phyloP scores from a whole-genome alignment of 2,113 vertebrate species.

The Lepisosteus osseus region DNA sequence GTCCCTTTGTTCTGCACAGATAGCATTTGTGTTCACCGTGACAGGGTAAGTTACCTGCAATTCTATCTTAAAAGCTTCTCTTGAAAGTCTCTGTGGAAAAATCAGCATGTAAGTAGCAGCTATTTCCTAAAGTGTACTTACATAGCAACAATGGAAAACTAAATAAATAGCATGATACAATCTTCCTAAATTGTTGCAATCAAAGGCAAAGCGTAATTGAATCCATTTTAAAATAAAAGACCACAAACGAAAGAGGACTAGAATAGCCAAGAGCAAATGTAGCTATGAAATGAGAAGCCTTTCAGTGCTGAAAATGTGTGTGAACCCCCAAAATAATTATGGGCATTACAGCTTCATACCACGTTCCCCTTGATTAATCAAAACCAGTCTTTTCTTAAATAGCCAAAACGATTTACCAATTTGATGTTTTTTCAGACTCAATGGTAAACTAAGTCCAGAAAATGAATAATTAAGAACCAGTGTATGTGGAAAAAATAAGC shows the following conservation, averaged over 20 bases:
- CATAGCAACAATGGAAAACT: constrained; percentile 22
- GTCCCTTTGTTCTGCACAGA: constrained; percentile 84
- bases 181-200: constrained; percentile 47
- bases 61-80: constrained; percentile 75
- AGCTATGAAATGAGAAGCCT: constrained; percentile 21
- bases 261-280: constrained; percentile 58
- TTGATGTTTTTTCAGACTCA: no score
- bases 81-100: constrained; percentile 46
- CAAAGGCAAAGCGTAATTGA: constrained; percentile 55
- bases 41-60: constrained; percentile 65
- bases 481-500: no score
- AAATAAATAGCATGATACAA: constrained; percentile 24
- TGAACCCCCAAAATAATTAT: no score
- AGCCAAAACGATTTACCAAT: no score
- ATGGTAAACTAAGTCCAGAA: no score
- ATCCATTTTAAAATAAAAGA: constrained; percentile 29
- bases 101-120: constrained; percentile 60
- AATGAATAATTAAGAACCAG: no score
- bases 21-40: constrained; percentile 70
- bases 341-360: no score
- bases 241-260: constrained; percentile 58
- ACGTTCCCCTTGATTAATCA: no score
- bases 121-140: constrained; percentile 71
- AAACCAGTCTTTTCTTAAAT: no score
- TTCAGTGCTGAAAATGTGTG: no score